phyloP scores from a whole-genome alignment of 2,888 invertebrate genomes.

The Coelopa pilipes region DNA sequence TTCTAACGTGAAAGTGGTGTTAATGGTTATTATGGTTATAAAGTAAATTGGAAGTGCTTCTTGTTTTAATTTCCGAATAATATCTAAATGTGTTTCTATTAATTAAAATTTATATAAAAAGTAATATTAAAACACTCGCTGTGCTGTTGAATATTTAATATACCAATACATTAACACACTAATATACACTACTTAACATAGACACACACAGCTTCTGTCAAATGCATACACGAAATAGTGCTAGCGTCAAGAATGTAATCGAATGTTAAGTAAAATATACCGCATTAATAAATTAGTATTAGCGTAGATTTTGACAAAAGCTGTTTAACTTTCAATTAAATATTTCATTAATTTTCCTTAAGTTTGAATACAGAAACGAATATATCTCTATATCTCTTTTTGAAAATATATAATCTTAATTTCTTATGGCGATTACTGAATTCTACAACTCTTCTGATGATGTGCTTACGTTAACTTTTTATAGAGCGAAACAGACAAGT shows the following conservation, averaged over 20 bases:
- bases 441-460: slow-evolving; percentile 33
- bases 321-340: slow-evolving; percentile 37
- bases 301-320: slow-evolving; percentile 44
- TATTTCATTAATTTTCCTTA: not conserved
- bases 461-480: slow-evolving; percentile 63
- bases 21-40: slow-evolving; percentile 42
- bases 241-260: slow-evolving; percentile 7
- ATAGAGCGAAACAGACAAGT: slow-evolving; percentile 68
- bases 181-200: not conserved
- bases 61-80: slow-evolving; percentile 44
- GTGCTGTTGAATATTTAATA: not conserved
- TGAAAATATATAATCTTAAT: slow-evolving; percentile 13
- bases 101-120: slow-evolving; percentile 8
- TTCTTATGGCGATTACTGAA: slow-evolving; percentile 29
- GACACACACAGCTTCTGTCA: slow-evolving; percentile 47
- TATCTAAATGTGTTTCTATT: slow-evolving; percentile 40
- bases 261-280: not conserved
- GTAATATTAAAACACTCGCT: not conserved
- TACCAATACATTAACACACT: not conserved
- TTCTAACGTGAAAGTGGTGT: slow-evolving; percentile 47
- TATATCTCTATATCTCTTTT: not conserved
- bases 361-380: not conserved
- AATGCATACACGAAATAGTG: slow-evolving; percentile 25
- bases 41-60: slow-evolving; percentile 43
- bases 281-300: slow-evolving; percentile 3